Conservation (phyloP, 1,140 invertebrate species). For the Dendrolimus kikuchii region DNA sequence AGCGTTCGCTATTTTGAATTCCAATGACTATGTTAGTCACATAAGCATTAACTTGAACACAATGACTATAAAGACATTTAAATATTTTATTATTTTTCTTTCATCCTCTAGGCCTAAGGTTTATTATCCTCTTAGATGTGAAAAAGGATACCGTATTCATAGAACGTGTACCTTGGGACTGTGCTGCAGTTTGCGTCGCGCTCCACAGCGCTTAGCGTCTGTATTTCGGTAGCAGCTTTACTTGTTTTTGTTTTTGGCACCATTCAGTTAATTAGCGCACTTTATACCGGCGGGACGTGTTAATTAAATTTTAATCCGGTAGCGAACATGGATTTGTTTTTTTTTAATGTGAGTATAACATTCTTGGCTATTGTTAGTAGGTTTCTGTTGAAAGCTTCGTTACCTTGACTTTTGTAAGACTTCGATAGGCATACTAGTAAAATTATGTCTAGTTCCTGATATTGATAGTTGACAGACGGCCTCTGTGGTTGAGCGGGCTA, state of each 20-base stretch:
- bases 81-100: conserved; percentile 12
- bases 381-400: too few relatives aligned
- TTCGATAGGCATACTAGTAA: too few relatives aligned
- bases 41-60: conserved; percentile 18
- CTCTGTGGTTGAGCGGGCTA: too few relatives aligned
- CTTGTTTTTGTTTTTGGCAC: conserved; percentile 36
- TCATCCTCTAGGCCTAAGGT: conserved; percentile 13
- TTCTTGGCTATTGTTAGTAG: too few relatives aligned
- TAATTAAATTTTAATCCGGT: conserved; percentile 38
- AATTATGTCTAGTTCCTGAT: too few relatives aligned
- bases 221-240: conserved; percentile 34
- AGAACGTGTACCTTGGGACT: conserved; percentile 34
- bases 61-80: conserved; percentile 12
- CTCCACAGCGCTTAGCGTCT: conserved; percentile 25
- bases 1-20: conserved; percentile 23
- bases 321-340: conserved; percentile 40
- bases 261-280: conserved; percentile 56
- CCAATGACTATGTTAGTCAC: conserved; percentile 19
- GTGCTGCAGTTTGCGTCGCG: conserved; percentile 23
- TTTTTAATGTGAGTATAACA: conserved; percentile 25
- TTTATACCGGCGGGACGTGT: conserved; percentile 39
- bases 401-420: too few relatives aligned
- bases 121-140: conserved; percentile 11
- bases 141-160: conserved; percentile 15
- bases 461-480: too few relatives aligned